Evolutionary conservation across 1,140 invertebrate species (phyloP).

Genomic region (Drosophila pachea): DNA sequence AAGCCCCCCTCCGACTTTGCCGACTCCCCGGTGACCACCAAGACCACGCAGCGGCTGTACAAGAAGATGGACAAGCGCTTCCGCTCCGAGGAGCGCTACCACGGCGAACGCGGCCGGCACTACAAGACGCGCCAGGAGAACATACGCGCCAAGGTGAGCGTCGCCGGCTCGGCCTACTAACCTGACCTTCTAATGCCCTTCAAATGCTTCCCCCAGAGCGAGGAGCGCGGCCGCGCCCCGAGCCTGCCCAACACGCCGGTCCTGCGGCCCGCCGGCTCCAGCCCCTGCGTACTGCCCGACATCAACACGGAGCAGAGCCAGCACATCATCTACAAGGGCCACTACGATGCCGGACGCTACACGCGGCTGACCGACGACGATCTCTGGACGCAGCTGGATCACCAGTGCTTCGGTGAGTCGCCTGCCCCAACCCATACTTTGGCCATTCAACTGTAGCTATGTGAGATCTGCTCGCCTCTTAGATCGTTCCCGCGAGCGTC

Average conservation of each 20-base stretch:
- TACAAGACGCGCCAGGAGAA: conserved; percentile 84
- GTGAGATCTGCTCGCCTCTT: too few relatives aligned
- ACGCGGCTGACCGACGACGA: conserved; percentile 88
- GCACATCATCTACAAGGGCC: conserved; percentile 84
- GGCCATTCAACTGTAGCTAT: background rate
- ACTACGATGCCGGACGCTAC: conserved; percentile 86
- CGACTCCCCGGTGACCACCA: conserved; percentile 86
- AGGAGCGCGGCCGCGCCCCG: conserved; percentile 87
- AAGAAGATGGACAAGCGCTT: conserved; percentile 91
- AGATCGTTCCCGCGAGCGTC: conserved; percentile 78
- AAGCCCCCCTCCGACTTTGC: conserved; percentile 92
- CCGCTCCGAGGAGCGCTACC: conserved; percentile 87
- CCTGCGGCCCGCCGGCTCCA: conserved; percentile 83
- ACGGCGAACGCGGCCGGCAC: conserved; percentile 82
- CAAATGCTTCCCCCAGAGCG: conserved; percentile 82
- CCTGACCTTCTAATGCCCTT: too few relatives aligned
- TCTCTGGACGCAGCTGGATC: conserved; percentile 84
- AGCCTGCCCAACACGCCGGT: conserved; percentile 83
- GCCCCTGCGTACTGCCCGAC: conserved; percentile 83
- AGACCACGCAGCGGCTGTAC: conserved; percentile 82
- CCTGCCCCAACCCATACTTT: background rate
- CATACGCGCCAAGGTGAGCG: conserved; percentile 86
- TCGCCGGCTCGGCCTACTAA: too few relatives aligned
- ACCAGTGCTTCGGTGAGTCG: conserved; percentile 66
- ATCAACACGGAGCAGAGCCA: conserved; percentile 84